A percentile compares a stretch with the other conserved stretches of the same genome.
phyloP scores from a whole-genome alignment of 2,113 vertebrate genomes.

The Brevimyrus niger region DNA sequence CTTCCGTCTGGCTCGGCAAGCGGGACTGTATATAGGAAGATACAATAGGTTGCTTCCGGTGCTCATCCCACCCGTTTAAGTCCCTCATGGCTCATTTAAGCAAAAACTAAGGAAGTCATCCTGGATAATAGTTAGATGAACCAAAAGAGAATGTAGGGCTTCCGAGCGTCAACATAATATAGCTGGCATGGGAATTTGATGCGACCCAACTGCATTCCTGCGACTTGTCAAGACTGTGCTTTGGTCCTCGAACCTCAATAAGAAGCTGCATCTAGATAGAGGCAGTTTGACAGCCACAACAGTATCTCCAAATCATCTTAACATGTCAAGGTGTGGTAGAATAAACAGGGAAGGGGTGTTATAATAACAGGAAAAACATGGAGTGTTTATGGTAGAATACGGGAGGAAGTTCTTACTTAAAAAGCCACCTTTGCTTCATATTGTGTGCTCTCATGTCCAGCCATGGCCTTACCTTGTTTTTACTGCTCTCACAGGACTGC shows the following conservation, averaged over 20 bases:
- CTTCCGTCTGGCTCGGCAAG: conserved; percentile 88
- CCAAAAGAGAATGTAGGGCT: background rate
- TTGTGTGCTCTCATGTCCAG: background rate
- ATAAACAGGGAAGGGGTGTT: background rate
- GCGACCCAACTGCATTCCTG: background rate
- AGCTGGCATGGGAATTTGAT: background rate
- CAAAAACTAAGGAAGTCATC: background rate
- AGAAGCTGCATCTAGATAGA: background rate
- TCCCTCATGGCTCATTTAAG: background rate
- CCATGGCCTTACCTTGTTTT: conserved; percentile 81
- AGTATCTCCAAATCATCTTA: background rate
- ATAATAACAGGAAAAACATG: background rate
- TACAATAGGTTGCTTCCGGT: background rate
- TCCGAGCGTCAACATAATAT: background rate
- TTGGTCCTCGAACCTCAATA: background rate
- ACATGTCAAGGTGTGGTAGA: background rate
- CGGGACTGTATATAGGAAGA: conserved; percentile 68
- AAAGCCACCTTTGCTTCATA: background rate
- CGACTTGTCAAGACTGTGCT: background rate
- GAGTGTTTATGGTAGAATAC: background rate
- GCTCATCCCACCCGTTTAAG: background rate
- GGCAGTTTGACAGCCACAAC: background rate
- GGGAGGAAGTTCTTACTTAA: background rate
- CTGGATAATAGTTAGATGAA: background rate
- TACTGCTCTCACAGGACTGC: conserved; percentile 96